Percentiles rank a stretch among this genome's conserved stretches.
Conservation (phyloP, 2,888 invertebrate species). For the Bruchidius siliquastri region DNA sequence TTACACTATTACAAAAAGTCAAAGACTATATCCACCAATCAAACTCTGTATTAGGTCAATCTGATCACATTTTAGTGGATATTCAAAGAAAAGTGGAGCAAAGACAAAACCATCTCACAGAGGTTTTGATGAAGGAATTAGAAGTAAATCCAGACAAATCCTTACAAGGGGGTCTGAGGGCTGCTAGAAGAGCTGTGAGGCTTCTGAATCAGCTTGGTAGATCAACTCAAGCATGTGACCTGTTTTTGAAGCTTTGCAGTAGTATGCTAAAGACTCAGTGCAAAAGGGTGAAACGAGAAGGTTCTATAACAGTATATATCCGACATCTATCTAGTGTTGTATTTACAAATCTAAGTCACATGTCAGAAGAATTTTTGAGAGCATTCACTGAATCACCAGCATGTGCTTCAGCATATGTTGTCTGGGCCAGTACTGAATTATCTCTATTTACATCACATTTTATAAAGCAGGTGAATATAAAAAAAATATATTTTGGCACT, state of each 20-base stretch:
- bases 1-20: conserved; percentile 70
- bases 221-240: conserved; percentile 70
- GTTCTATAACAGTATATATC: conserved; percentile 74
- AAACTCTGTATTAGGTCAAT: conserved; percentile 33
- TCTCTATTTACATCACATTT: conserved; percentile 75
- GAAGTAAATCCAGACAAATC: conserved; percentile 88
- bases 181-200: conserved; percentile 76
- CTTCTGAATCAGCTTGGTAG: conserved; percentile 75
- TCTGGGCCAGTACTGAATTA: conserved; percentile 86
- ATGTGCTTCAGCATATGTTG: conserved; percentile 78
- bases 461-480: conserved; percentile 59
- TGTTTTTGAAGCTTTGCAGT: conserved; percentile 77
- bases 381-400: conserved; percentile 76
- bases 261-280: conserved; percentile 76
- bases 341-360: conserved; percentile 67
- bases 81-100: conserved; percentile 55
- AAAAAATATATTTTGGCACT: too few relatives aligned
- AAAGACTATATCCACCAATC: conserved; percentile 51
- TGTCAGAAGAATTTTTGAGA: conserved; percentile 65
- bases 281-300: conserved; percentile 75
- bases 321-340: conserved; percentile 78
- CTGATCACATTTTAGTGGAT: conserved; percentile 48
- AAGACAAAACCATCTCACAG: conserved; percentile 73
- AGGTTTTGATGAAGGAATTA: conserved; percentile 82
- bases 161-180: conserved; percentile 82